Evolutionary conservation across 2,888 invertebrate species (phyloP), one percentile per base, ranked within the genome.

Genomic region (Caenorhabditis sp.): DNA sequence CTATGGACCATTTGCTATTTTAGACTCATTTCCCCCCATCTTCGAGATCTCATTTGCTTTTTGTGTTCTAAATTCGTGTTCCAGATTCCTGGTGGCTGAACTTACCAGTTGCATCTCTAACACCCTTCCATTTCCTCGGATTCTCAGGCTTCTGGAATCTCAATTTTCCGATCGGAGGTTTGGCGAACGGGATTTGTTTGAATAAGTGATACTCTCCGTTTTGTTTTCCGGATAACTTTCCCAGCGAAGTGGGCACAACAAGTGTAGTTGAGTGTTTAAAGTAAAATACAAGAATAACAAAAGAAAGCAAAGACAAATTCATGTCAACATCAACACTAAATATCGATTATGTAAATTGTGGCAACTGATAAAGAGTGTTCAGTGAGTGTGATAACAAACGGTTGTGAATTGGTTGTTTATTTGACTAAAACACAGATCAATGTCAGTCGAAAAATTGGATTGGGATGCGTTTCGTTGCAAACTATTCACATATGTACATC

Each of bases 161-260:
- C 26, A 88, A 82, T 1, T 84, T 59, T 10, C 89, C 89, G n/a
- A 89, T 38, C 10, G 90, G 90, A 1, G 88, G 85, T 24, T 85
- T 82, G 2, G 90, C 85, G 68, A 88, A 86, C 14, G 90, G 90
- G 56, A 66, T 31, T 14, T 35, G 19, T 51, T 49, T 66, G 35
- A 66, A 66, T 22, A 31, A 10, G 28, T 66, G 51, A 51, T 47
- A 66, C 8, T 66, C 51, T 31, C 66, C 66, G 1, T 22, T 22
- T 22, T 51, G n/a, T 22, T 66, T 51, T 49, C 66, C 66, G 22
- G 19, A 5, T 19, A 66, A 2, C 14, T 22, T 49, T 22, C 66
- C 66, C 2, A n/a, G 44, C 28, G 66, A 49, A 19, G 49, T 66
- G 8, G 47, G 10, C 1, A 47, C 19, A 47, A 47, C 19, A 2